Conservation (phyloP, 2,113 vertebrate species). For the Pogona vitticeps region DNA sequence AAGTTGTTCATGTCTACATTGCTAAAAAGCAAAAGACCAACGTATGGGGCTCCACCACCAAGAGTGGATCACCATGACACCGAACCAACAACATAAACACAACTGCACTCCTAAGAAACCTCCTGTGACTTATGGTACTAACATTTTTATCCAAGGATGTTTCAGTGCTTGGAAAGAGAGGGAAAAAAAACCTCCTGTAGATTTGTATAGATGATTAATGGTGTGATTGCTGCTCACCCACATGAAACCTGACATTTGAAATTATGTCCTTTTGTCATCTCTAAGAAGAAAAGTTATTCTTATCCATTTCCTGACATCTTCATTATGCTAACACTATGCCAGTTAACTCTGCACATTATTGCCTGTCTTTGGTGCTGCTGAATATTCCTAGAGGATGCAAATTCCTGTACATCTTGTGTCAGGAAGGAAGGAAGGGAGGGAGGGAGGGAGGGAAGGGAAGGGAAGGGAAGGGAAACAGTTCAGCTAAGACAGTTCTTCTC, state of each 20-base stretch:
- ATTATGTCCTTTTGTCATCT: slow-evolving; percentile 43
- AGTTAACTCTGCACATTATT: neutral
- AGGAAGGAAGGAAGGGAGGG: neutral
- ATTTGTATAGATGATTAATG: slow-evolving; percentile 49
- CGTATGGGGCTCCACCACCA: no score
- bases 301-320: slow-evolving; percentile 45
- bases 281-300: slow-evolving; percentile 46
- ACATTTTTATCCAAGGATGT: slow-evolving; percentile 20
- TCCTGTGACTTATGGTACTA: no score
- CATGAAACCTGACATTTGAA: slow-evolving; percentile 59
- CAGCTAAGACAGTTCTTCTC: no score
- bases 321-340: slow-evolving; percentile 18
- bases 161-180: neutral
- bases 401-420: neutral
- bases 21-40: neutral
- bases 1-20: neutral
- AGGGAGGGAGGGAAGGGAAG: neutral
- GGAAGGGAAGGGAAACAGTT: neutral
- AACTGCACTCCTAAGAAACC: neutral
- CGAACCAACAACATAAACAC: neutral
- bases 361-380: slow-evolving; percentile 24
- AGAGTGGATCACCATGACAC: no score
- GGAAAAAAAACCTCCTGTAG: neutral
- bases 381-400: slow-evolving; percentile 11
- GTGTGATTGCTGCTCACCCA: slow-evolving; percentile 47